Evolutionary conservation across 2,113 vertebrate species (phyloP), one percentile per base, ranked within the genome.

Genomic region (Platichthys stellatus): DNA sequence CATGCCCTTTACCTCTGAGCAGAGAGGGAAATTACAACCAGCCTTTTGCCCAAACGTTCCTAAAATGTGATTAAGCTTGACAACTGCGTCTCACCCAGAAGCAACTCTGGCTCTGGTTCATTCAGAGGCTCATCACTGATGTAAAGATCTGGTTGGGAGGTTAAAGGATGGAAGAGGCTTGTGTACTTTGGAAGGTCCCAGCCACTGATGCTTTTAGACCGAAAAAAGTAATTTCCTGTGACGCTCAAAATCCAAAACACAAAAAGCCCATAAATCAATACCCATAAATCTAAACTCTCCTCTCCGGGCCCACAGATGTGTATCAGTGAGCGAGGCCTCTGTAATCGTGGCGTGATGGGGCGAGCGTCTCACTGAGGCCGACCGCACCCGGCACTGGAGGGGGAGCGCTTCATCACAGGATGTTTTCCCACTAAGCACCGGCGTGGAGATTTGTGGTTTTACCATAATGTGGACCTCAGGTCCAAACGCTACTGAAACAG

Each of bases 21-120:
- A 58, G 62, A 67, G 79, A 7, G 63, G 83, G 70, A 81, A 74
- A 89, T 85, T 58, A 77, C 78, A 51, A 45, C 35, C 85, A 87
- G 81, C 58, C 77, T 59, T 59, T 61, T 57, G 66, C 62, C 72
- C 54, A 81, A 84, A 85, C 70, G 83, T 82, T 87, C n/a, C 20
- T 61, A 40, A 88, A 89, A 90, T 88, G 77, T 80, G 81, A 88
- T 84, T 81, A 86, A 85, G 79, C 75, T 79, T 43, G 76, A 76
- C 83, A 76, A 74, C 73, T 68, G 53, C 43, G 63, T 70, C 60
- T 69, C 70, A 71, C 66, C 76, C 72, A 35, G 66, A 72, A 79
- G 73, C 61, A 56, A 31, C 54, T 74, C 72, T 66, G 67, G 47
- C 72, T 63, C 45, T 58, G 59, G 20, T 63, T 82, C 51, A 80